Evolutionary conservation across 2,113 vertebrate genomes (phyloP), one percentile per base, ranked within the genome.

Genomic region (Silurus glanis): DNA sequence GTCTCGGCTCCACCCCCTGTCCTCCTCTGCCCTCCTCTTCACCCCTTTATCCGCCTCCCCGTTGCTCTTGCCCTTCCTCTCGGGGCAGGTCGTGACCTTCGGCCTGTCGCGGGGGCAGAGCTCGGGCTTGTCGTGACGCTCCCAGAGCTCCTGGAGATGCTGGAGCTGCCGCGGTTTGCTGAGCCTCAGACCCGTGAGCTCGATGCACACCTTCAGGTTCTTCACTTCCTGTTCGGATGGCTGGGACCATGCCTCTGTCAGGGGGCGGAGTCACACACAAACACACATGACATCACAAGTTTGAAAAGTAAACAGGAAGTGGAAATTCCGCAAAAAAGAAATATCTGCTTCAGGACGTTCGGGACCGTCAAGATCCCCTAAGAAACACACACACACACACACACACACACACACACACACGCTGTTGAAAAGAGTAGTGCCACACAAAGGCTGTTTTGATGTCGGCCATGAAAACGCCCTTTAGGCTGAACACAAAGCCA

Each of bases 161-260:
- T 95, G 91, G 96, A 97, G 90, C 96, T 97, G 92, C 91, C 93
- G 89, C 92, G 97, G 97, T 90, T 98, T 98, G 96, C 97, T 97
- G 91, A 98, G 98, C 91, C 98, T 95, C 94, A 99, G 96, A 86
- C 98, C 98, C 91, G 97, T 98, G 93, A 99, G 96, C 96, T 99
- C 98, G 91, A 99, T 99, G 94, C 98, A 97, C 93, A 99, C 98
- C 92, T 99, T 99, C 92, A 99, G 96, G 94, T 99, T 98, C 92
- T 96, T 96, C 93, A 99, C 97, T 93, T 99, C 98, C 90, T 98
- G 97, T 91, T 95, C 95, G 2, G 88, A 87, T 84, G 95, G 94
- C 93, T 97, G 89, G 5, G 82, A 25, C 89, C 89, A 90, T 8
- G 59, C 95, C 90, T 96, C 96, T 97, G 93, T 94, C 93, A 92